Evolutionary conservation across 1,140 invertebrate species (phyloP).

Genomic region (Drosophila kanapiae): DNA sequence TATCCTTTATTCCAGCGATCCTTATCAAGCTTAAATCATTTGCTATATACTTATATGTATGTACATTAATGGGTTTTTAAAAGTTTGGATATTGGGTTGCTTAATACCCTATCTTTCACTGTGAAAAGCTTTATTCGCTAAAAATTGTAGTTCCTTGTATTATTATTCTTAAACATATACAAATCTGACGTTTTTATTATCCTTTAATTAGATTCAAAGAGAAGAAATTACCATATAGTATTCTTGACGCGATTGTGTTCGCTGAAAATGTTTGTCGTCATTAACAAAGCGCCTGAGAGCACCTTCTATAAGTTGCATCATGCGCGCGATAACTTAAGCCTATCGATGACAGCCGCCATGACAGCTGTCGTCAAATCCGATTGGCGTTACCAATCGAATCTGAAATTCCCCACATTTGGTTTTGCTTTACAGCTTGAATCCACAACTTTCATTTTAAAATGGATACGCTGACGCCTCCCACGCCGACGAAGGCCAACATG

Average conservation of each 20-base stretch:
- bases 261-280: too few relatives aligned
- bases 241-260: too few relatives aligned
- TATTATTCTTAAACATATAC: not conserved
- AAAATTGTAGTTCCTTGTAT: too few relatives aligned
- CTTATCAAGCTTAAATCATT: too few relatives aligned
- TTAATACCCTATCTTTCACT: too few relatives aligned
- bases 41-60: too few relatives aligned
- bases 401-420: not conserved
- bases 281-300: too few relatives aligned
- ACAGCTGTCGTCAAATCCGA: not conserved
- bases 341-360: conserved; percentile 7
- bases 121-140: too few relatives aligned
- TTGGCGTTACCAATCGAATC: not conserved
- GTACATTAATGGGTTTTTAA: too few relatives aligned
- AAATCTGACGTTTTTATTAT: not conserved
- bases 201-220: not conserved
- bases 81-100: not conserved
- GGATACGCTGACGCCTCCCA: not conserved
- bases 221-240: not conserved
- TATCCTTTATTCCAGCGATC: too few relatives aligned
- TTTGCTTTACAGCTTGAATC: not conserved
- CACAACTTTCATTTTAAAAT: not conserved
- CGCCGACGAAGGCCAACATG: not conserved
- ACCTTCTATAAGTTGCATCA: too few relatives aligned
- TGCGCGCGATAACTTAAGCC: not conserved